Evolutionary conservation across 2,888 invertebrate genomes (phyloP), one percentile per base, ranked within the genome.

Genomic region (Hecatera dysodea): DNA sequence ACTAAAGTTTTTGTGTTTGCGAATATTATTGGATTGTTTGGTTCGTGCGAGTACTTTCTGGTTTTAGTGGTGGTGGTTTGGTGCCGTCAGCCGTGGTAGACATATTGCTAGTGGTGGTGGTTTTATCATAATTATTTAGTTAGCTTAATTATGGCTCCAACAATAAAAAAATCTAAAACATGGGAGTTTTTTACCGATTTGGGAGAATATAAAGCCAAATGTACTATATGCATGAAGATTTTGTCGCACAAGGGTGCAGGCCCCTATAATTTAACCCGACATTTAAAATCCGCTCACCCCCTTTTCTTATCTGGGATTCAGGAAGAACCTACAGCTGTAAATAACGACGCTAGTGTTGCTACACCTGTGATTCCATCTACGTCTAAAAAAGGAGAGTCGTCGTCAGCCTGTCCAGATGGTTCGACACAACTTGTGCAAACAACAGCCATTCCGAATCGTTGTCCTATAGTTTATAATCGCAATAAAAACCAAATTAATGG

Each of bases 271-370:
- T 63, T 52, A 63, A 52, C 63, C 39, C 12, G 52, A 53, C 63
- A 63, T n/a, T 53, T 63, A 53, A 63, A 63, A 53, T 63, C 27
- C n/a, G 27, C 39, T 53, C 48, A 52, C 17, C 52, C 52, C 19
- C 60, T 60, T 60, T 60, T 70, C 70, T 71, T 64, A 42, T 48
- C 62, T 72, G 83, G 81, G 57, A 78, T 57, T 78, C 42, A 60
- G 42, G 59, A 67, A 67, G 29, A 67, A 8, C 63, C 6, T 63
- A 42, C 8, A 4, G 19, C 33, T 52, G 5, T 33, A 46, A 46
- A 67, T 67, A 67, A 61, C 17, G 52, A 53, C 1, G 8, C 29
- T 53, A 53, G 52, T 60, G 29, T 52, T 60, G 29, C 72, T 70
- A 78, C 60, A 70, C 74, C 72, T 76, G 71, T 15, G 61, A 61